Conservation (phyloP, 2,888 invertebrate species). For the Scaptomyza parva region DNA sequence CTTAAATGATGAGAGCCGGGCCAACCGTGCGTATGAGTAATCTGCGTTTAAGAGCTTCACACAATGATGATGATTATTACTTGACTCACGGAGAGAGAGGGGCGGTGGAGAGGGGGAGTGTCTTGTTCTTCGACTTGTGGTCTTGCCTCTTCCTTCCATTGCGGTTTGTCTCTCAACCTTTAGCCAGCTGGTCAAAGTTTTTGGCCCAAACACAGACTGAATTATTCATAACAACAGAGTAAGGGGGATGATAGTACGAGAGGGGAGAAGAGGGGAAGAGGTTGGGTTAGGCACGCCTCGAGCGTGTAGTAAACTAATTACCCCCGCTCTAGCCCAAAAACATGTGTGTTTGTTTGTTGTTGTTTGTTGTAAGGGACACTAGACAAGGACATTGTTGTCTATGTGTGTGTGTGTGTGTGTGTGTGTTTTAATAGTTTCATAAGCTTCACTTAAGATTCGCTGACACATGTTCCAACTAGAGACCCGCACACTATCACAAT, state of each 20-base stretch:
- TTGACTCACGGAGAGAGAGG: neutral
- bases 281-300: conserved; percentile 55
- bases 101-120: conserved; percentile 13
- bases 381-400: conserved; percentile 46
- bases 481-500: conserved; percentile 28
- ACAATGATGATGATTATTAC: conserved; percentile 35
- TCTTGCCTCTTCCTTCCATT: conserved; percentile 50
- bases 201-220: conserved; percentile 48
- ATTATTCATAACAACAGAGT: conserved; percentile 69
- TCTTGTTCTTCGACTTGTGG: conserved; percentile 58
- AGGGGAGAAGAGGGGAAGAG: neutral
- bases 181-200: conserved; percentile 67
- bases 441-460: conserved; percentile 84
- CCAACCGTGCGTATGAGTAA: conserved; percentile 81
- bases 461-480: conserved; percentile 83
- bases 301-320: conserved; percentile 77
- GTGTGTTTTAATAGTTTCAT: conserved; percentile 83
- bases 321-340: conserved; percentile 48
- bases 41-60: conserved; percentile 72
- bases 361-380: conserved; percentile 44
- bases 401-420: conserved; percentile 52
- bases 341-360: conserved; percentile 37
- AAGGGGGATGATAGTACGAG: neutral
- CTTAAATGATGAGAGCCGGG: conserved; percentile 58
- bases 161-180: conserved; percentile 51